Conservation (phyloP, 2,113 vertebrate genomes). For the Felis catus region F.catus_Fca126_mat1.0 CM031423.1:72670001-72670500, state of each 20-base stretch:
- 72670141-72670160: constrained; percentile 54
- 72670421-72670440: constrained; percentile 4
- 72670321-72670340: not conserved
- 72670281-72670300: not conserved
- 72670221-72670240: not conserved
- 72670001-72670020: constrained; percentile 70
- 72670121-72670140: constrained; percentile 46
- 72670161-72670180: constrained; percentile 40
- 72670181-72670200: not conserved
- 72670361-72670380: not conserved
- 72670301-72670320: not conserved
- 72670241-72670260: not conserved
- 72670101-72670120: constrained; percentile 69
- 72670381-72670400: constrained; percentile 6
- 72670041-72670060: constrained; percentile 66
- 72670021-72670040: constrained; percentile 62
- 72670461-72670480: not conserved
- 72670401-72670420: not conserved
- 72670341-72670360: not conserved
- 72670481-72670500: not conserved
- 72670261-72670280: not conserved
- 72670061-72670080: constrained; percentile 69
- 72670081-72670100: constrained; percentile 56
- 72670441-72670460: not conserved
- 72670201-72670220: constrained; percentile 43